Percentiles rank a stretch among this genome's conserved stretches.
These are phyloP conservation scores for Chlorodrepanis virens DNA, from an alignment of 2,113 vertebrate species.

Conservation along the genomic window DNA sequence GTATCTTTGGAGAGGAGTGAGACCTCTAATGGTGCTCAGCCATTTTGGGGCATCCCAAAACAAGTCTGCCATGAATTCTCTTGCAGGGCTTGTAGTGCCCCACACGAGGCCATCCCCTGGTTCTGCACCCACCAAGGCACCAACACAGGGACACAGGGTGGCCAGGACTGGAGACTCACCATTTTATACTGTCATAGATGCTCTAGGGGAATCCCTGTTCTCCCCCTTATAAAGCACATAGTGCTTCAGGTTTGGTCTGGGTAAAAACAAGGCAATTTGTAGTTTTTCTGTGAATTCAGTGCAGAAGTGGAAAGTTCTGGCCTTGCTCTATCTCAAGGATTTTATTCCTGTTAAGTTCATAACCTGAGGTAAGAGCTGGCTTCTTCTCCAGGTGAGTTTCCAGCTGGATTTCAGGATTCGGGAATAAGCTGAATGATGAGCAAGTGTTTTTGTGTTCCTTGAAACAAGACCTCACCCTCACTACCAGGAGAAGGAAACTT, in stretches of 20 bases:
- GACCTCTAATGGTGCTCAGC: background rate
- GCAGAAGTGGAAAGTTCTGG: background rate
- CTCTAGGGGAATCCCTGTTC: background rate
- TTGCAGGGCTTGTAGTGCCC: background rate
- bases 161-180: background rate
- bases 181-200: background rate
- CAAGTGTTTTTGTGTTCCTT: background rate
- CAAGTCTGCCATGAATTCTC: accelerated
- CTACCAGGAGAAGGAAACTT: background rate
- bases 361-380: background rate
- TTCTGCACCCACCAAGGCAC: background rate
- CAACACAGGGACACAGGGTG: background rate
- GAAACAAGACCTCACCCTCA: background rate
- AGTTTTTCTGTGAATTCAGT: background rate
- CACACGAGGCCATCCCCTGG: accelerated
- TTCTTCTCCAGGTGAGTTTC: background rate
- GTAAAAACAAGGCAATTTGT: background rate
- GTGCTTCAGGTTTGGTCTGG: background rate
- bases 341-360: background rate
- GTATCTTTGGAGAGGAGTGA: background rate
- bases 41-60: background rate
- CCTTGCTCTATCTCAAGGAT: background rate
- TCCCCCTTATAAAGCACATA: background rate
- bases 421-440: background rate
- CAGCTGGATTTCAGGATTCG: background rate